Percentiles rank a stretch among this genome's conserved stretches.
Evolutionary conservation across 2,113 vertebrate genomes (phyloP).

Genomic region (Bubalus kerabau): DNA sequence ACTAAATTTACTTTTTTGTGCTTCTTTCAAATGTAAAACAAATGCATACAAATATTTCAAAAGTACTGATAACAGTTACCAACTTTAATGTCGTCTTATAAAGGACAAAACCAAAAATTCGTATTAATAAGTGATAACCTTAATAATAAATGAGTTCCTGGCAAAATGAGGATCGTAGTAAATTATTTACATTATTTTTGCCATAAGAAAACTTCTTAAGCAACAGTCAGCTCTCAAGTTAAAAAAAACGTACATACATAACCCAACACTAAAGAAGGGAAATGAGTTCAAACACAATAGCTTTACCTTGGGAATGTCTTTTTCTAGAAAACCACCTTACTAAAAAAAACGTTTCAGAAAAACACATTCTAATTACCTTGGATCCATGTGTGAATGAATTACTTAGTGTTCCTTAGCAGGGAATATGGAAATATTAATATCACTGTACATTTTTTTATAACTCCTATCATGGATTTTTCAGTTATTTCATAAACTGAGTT

Average conservation of each 20-base stretch:
- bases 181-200: slow-evolving; percentile 81
- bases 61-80: slow-evolving; percentile 69
- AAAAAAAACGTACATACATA: slow-evolving; percentile 58
- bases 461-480: slow-evolving; percentile 58
- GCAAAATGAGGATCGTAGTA: slow-evolving; percentile 75
- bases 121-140: slow-evolving; percentile 74
- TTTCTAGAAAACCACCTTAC: slow-evolving; percentile 71
- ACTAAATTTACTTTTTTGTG: slow-evolving; percentile 74
- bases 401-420: slow-evolving; percentile 52
- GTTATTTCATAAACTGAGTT: slow-evolving; percentile 67
- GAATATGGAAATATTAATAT: slow-evolving; percentile 60
- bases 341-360: slow-evolving; percentile 70
- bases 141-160: slow-evolving; percentile 72
- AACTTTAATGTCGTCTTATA: slow-evolving; percentile 77
- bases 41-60: slow-evolving; percentile 74
- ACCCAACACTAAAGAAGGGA: slow-evolving; percentile 56
- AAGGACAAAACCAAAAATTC: slow-evolving; percentile 72
- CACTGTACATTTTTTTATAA: slow-evolving; percentile 60
- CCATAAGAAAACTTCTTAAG: slow-evolving; percentile 78
- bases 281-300: slow-evolving; percentile 69
- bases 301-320: slow-evolving; percentile 71
- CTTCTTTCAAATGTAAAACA: slow-evolving; percentile 73
- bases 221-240: slow-evolving; percentile 75
- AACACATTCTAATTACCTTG: slow-evolving; percentile 59
- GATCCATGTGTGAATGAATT: slow-evolving; percentile 68